phyloP scores from a whole-genome alignment of 2,888 invertebrate species.

The Melinopterus prodromus region DNA sequence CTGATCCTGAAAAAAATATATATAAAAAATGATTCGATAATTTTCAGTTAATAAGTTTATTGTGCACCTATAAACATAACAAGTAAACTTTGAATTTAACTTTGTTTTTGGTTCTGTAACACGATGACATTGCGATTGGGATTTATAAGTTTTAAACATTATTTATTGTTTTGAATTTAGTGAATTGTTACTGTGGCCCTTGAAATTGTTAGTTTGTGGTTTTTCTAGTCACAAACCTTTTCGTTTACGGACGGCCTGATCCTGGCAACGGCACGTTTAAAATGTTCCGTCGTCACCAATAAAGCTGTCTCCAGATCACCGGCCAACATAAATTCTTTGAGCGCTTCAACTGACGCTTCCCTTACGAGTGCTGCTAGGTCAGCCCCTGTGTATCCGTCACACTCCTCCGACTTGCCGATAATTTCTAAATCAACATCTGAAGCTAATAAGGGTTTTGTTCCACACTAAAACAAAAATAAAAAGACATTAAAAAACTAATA shows the following conservation, averaged over 20 bases:
- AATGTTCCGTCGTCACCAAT: constrained; percentile 74
- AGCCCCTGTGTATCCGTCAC: constrained; percentile 90
- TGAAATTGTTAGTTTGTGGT: background rate
- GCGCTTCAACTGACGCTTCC: constrained; percentile 83
- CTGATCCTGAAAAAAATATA: constrained; percentile 66
- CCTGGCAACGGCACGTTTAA: constrained; percentile 78
- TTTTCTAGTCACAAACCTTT: constrained; percentile 62
- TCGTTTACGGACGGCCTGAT: constrained; percentile 88
- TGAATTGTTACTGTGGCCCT: no score
- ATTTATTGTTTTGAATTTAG: no score
- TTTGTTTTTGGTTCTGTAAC: no score
- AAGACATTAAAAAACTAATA: background rate
- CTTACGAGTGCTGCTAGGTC: constrained; percentile 90
- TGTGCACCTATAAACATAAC: no score
- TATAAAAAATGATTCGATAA: background rate
- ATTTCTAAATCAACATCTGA: constrained; percentile 78
- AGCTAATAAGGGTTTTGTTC: constrained; percentile 79
- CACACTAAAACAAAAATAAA: constrained; percentile 65
- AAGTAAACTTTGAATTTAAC: no score
- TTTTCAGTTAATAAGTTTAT: no score
- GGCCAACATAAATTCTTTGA: constrained; percentile 77
- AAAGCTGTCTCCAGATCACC: constrained; percentile 61
- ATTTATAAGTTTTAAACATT: no score
- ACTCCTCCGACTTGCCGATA: constrained; percentile 72
- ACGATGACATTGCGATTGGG: no score